Base-by-base conservation (phyloP, 2,113 vertebrate species). In the Paramisgurnus dabryanus region DNA sequence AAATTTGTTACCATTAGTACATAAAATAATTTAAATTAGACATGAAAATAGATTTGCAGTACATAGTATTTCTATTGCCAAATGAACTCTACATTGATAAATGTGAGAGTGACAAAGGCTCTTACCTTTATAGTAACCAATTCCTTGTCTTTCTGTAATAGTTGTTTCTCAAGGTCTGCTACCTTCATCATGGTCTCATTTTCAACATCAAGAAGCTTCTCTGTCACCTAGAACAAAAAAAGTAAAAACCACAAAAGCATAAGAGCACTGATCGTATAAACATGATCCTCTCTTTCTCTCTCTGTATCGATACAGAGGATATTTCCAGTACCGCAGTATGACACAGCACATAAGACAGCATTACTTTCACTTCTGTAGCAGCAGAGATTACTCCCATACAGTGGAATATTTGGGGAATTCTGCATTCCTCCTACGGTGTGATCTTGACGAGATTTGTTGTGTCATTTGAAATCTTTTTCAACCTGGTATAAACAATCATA, bases 101-200 rank as follows among this genome's bases (percentile, higher is more conserved):
- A 66, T 68, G 18, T 6, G n/a, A 5, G 1, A 13, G n/a, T 18
- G 18, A 11, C 7, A 7, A 4, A 4, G 13, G 6, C n/a, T 3
- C 90, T 85, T 84, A 99, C 97, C 95, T 95, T 94, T 71, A 97
- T 92, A 43, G 86, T 80, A 53, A 93, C 90, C 61, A 98, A 90
- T 65, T 99, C 97, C 87, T 98, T 98, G 68, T 98, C 96, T 76
- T 96, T 94, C 82, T 98, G 95, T 45, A 98, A 85, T 43, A 98
- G 90, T 78, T 95, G 91, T 86, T 97, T 98, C 90, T 99, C 97
- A 86, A 99, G 90, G 67, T 98, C 97, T 0, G 97, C 97, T 67
- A 99, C 96, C 76, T 96, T 94, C 97, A 96, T 98, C 91, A 99
- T 96, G 68, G 96, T 98, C 88, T 98, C 97, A 78, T 99, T 98